These are phyloP conservation scores for Acanthopagrus latus DNA, from an alignment of 2,797 vertebrate genomes.

Conservation along the genomic window DNA sequence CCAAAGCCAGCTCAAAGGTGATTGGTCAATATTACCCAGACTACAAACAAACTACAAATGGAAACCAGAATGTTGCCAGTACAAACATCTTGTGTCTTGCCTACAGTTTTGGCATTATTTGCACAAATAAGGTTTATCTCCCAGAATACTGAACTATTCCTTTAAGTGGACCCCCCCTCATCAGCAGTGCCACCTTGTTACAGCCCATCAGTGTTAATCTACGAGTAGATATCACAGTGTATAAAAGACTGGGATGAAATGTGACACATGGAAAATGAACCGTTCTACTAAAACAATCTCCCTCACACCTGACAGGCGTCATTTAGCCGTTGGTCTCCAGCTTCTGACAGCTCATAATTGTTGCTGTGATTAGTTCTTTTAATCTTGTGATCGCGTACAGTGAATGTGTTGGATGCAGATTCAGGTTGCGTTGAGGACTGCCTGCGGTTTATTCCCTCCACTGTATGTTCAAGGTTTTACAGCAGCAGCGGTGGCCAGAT, in stretches of 20 bases:
- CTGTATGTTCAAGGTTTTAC: slow-evolving; percentile 36
- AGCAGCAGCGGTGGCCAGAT: slow-evolving; percentile 19
- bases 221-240: slow-evolving; percentile 19
- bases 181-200: slow-evolving; percentile 9
- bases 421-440: slow-evolving; percentile 26
- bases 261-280: slow-evolving; percentile 56
- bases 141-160: slow-evolving; percentile 8
- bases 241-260: slow-evolving; percentile 51
- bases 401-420: slow-evolving; percentile 22
- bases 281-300: slow-evolving; percentile 51
- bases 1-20: no score
- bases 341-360: slow-evolving; percentile 59
- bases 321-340: slow-evolving; percentile 38
- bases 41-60: background rate
- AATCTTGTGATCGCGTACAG: slow-evolving; percentile 32
- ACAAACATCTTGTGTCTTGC: no score
- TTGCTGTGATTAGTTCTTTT: slow-evolving; percentile 45
- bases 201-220: slow-evolving; percentile 41
- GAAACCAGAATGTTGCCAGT: no score
- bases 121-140: background rate
- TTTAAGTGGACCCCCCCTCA: slow-evolving; percentile 8
- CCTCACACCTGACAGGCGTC: slow-evolving; percentile 33
- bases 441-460: slow-evolving; percentile 20
- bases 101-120: no score
- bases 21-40: no score